Evolutionary conservation across 2,113 vertebrate species (phyloP).

Genomic region (Chionomys nivalis): DNA sequence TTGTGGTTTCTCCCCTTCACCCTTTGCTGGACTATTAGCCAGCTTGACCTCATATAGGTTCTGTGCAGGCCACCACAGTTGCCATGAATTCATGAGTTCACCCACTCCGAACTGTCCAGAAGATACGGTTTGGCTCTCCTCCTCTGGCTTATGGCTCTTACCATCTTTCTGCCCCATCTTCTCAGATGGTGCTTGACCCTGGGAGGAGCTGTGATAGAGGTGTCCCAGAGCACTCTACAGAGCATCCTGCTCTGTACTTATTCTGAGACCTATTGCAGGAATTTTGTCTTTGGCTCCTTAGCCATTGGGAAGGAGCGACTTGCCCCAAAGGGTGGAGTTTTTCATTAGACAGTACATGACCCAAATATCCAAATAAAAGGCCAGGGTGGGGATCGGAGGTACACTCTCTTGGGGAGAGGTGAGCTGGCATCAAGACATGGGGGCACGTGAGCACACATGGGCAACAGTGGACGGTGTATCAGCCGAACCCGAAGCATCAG

Average conservation of each 20-base stretch:
- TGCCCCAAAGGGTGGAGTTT: no score
- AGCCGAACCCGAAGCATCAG: no score
- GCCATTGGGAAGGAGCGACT: no score
- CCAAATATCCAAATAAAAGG: no score
- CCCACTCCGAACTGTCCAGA: not conserved
- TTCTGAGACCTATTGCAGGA: not conserved
- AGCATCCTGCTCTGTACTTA: not conserved
- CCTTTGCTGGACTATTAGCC: not conserved
- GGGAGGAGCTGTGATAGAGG: not conserved
- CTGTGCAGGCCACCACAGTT: not conserved
- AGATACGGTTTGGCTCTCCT: not conserved
- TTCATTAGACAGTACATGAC: no score
- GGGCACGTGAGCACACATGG: no score
- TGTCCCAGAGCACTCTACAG: not conserved
- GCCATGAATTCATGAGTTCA: not conserved
- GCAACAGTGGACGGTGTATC: no score
- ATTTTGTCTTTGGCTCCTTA: no score
- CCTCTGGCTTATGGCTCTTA: not conserved
- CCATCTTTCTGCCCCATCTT: not conserved
- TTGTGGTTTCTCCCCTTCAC: not conserved
- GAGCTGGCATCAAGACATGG: no score
- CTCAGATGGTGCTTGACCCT: not conserved
- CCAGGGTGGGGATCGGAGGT: no score
- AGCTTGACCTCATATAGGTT: not conserved
- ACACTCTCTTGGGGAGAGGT: no score